Evolutionary conservation across 2,113 vertebrate species (phyloP).

Genomic region (Dasyornis broadbenti): DNA sequence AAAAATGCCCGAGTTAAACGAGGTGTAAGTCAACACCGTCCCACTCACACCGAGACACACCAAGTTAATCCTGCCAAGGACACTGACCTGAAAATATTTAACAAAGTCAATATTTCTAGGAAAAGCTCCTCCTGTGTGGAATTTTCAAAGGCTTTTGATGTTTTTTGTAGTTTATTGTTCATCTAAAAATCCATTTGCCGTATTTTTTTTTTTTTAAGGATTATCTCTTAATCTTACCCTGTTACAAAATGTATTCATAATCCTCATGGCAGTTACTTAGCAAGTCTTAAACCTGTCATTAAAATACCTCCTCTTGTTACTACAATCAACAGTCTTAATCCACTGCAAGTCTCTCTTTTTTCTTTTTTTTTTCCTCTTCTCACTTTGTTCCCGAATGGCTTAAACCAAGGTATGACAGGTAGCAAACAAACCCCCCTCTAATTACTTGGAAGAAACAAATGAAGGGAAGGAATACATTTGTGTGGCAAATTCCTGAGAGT

Average conservation of each 20-base stretch:
- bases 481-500: conserved; percentile 46
- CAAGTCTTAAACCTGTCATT: conserved; percentile 75
- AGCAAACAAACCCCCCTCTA: conserved; percentile 10
- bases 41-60: not conserved
- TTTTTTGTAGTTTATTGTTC: conserved; percentile 3
- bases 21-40: not conserved
- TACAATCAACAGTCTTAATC: conserved; percentile 57
- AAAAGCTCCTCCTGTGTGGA: not conserved
- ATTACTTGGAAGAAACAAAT: conserved; percentile 33
- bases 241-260: conserved; percentile 57
- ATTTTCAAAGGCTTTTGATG: not conserved
- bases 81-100: conserved; percentile 6
- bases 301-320: conserved; percentile 46
- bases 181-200: not conserved
- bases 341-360: not conserved
- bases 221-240: conserved; percentile 63
- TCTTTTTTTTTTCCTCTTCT: not conserved
- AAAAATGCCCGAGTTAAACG: not conserved
- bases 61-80: not conserved
- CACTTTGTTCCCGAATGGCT: conserved; percentile 46
- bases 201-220: not conserved
- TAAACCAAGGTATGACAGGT: conserved; percentile 45
- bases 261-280: conserved; percentile 60
- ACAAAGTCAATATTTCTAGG: not conserved
- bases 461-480: not conserved